Evolutionary conservation across 2,113 vertebrate species (phyloP).

Genomic region (Corydoras maculifer): DNA sequence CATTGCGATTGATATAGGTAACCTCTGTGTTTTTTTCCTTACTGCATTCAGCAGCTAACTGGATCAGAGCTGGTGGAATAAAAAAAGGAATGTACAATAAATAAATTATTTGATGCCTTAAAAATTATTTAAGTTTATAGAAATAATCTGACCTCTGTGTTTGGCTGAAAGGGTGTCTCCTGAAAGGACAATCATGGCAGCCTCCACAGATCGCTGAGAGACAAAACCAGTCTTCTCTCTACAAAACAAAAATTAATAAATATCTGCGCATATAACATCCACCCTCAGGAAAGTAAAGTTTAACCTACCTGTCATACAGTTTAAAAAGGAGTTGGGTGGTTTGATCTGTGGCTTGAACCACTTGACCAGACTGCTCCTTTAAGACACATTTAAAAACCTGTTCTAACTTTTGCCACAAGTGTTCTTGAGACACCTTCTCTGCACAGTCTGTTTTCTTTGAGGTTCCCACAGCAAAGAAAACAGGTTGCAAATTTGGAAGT

Average conservation of each 20-base stretch:
- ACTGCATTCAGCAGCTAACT: slow-evolving; percentile 52
- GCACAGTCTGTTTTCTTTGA: slow-evolving; percentile 21
- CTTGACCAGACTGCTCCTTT: slow-evolving; percentile 52
- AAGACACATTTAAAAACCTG: slow-evolving; percentile 61
- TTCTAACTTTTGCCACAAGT: slow-evolving; percentile 56
- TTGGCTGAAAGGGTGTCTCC: slow-evolving; percentile 67
- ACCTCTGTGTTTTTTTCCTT: slow-evolving; percentile 23
- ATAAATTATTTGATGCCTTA: neutral
- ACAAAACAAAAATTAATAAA: neutral
- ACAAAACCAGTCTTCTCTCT: slow-evolving; percentile 60
- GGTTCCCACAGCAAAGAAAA: slow-evolving; percentile 44
- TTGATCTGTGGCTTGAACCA: slow-evolving; percentile 52
- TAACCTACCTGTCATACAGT: slow-evolving; percentile 67
- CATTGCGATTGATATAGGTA: slow-evolving; percentile 55
- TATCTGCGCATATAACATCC: neutral
- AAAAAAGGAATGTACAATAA: slow-evolving; percentile 2
- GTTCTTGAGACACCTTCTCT: slow-evolving; percentile 43
- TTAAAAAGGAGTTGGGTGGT: slow-evolving; percentile 58
- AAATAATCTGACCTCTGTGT: slow-evolving; percentile 64
- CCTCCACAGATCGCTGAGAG: slow-evolving; percentile 53
- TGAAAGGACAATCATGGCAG: slow-evolving; percentile 66
- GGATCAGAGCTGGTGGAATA: slow-evolving; percentile 63
- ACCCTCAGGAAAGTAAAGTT: neutral
- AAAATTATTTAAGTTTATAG: neutral
- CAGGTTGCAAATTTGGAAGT: slow-evolving; percentile 52